Conservation (phyloP, 2,888 invertebrate species). For the Cephonodes hylas region DNA sequence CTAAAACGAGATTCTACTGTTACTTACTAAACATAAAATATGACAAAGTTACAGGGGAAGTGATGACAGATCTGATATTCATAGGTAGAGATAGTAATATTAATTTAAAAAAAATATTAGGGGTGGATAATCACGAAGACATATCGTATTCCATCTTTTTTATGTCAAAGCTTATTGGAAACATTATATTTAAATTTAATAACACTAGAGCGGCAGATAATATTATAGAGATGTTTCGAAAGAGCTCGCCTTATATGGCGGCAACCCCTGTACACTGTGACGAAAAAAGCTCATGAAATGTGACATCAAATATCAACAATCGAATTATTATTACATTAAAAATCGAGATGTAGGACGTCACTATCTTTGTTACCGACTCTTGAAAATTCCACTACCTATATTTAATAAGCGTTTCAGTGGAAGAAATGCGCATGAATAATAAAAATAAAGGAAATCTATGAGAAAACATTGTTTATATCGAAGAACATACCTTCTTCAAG, state of each 20-base stretch:
- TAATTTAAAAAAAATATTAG: no score
- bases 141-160: no score
- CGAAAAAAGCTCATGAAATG: background rate
- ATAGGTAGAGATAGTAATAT: no score
- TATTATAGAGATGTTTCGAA: background rate
- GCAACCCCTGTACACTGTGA: background rate
- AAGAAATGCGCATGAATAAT: background rate
- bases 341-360: background rate
- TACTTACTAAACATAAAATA: no score
- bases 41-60: no score
- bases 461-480: conserved; percentile 21
- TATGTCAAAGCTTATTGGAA: no score
- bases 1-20: no score
- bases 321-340: background rate
- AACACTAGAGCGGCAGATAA: background rate
- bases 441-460: background rate
- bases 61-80: no score
- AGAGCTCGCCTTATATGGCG: background rate
- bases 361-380: background rate
- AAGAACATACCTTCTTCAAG: conserved; percentile 67
- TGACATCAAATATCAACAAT: background rate
- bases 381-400: background rate
- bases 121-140: no score
- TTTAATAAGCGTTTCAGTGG: background rate
- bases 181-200: background rate